A percentile compares a stretch with the other conserved stretches of the same genome.
phyloP scores from a whole-genome alignment of 2,888 invertebrate genomes.

The Acrobasis suavella region DNA sequence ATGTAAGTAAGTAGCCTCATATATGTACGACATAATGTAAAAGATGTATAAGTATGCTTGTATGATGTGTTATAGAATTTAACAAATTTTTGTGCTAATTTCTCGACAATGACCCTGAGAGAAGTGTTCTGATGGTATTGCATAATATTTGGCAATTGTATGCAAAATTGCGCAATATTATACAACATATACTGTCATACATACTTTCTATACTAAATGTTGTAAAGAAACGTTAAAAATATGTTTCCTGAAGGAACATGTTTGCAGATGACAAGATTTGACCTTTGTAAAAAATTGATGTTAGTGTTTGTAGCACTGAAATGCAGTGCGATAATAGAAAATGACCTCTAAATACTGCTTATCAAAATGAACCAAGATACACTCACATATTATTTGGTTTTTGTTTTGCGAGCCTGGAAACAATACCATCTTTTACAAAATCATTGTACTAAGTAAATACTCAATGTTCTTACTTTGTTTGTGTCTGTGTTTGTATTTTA shows the following conservation, averaged over 20 bases:
- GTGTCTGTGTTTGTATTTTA: too few relatives aligned
- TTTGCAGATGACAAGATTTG: neutral
- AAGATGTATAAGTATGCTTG: too few relatives aligned
- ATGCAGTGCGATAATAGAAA: neutral
- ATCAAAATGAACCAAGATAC: neutral
- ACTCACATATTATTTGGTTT: neutral
- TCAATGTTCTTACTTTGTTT: too few relatives aligned
- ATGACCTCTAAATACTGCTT: neutral
- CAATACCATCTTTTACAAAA: too few relatives aligned
- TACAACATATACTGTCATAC: neutral
- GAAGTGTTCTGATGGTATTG: too few relatives aligned
- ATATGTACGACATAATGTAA: too few relatives aligned
- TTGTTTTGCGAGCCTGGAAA: neutral
- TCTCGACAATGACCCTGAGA: too few relatives aligned
- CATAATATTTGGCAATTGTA: too few relatives aligned
- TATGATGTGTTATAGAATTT: too few relatives aligned
- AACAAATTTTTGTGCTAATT: too few relatives aligned
- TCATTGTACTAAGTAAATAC: too few relatives aligned
- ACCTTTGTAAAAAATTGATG: neutral
- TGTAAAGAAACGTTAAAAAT: neutral
- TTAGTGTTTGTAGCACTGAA: neutral
- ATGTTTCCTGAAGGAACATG: neutral
- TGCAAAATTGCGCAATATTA: slow-evolving; percentile 7
- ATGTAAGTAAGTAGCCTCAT: too few relatives aligned
- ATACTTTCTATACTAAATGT: neutral